These are phyloP conservation scores for Athalia rosae DNA, from an alignment of 2,888 invertebrate genomes.

Conservation along the genomic window DNA sequence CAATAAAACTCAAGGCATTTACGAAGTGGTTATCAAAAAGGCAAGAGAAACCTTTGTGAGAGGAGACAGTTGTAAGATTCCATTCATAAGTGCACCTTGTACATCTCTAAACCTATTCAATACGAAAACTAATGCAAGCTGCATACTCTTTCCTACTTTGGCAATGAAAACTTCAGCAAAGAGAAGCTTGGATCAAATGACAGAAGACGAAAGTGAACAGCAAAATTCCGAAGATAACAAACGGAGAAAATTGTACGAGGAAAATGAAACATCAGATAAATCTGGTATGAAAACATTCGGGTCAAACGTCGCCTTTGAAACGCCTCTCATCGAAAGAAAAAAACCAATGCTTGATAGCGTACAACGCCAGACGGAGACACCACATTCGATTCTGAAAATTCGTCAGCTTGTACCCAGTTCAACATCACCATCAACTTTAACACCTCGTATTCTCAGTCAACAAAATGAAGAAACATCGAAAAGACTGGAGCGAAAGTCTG, in stretches of 20 bases:
- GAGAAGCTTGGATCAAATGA: conserved; percentile 59
- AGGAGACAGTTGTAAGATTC: conserved; percentile 60
- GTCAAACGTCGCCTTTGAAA: conserved; percentile 59
- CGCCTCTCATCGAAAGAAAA: conserved; percentile 66
- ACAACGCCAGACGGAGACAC: conserved; percentile 57
- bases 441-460: conserved; percentile 11
- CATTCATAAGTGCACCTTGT: conserved; percentile 69
- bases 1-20: conserved; percentile 54
- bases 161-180: conserved; percentile 53
- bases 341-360: conserved; percentile 48
- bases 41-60: conserved; percentile 65
- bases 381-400: conserved; percentile 70
- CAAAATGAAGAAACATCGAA: not conserved
- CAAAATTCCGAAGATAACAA: conserved; percentile 50
- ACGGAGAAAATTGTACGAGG: conserved; percentile 53
- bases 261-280: conserved; percentile 45
- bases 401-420: conserved; percentile 65
- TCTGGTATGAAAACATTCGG: conserved; percentile 49
- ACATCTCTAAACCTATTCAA: conserved; percentile 55
- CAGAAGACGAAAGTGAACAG: conserved; percentile 36
- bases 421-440: conserved; percentile 53
- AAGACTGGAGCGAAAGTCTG: conserved; percentile 48
- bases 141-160: conserved; percentile 61
- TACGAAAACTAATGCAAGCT: conserved; percentile 53
- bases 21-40: conserved; percentile 63